Evolutionary conservation across 2,113 vertebrate species (phyloP), one percentile per base, ranked within the genome.

Genomic region (Condylura cristata): DNA sequence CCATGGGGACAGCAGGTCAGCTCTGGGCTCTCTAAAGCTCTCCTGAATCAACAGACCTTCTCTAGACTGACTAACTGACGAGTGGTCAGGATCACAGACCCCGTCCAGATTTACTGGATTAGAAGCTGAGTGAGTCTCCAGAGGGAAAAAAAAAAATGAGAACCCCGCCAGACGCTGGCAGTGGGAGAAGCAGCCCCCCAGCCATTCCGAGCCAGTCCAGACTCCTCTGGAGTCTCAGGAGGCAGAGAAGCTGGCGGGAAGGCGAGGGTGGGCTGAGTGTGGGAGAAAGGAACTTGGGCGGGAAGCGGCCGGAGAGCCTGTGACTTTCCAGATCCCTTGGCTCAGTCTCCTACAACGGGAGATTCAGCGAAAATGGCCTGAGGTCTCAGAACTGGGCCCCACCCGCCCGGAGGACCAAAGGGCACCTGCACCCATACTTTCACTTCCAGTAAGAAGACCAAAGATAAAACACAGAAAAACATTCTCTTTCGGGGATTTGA

Each of bases 321-420:
- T 39, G 82, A 58, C 68, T 95, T 94, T 75, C 44, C 46, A 78
- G 48, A 93, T 58, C 24, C n/a, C 89, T 56, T 48, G n/a, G 79
- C 3, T 81, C 58, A 46, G 44, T 48, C 32, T 58, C 51, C 44
- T 17, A 48, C 32, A 79, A 32, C 0, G 79, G 51, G 22, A 61
- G 76, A 46, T 28, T 18, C 39, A 8, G 30, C 0, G 71, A 65
- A 93, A 85, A 90, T 12, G 17, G 56, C n/a, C 24, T 65, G 86
- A 93, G 9, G 95, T 95, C 96, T 53, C 65, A 61, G 70, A 95
- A 96, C 3, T 51, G 66, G 13, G 46, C 71, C 37, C 56, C 56
- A 91, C 74, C 13, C 60, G 41, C 37, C 65, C 0, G 41, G 34
- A 95, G 24, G n/a, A 26, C 9, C 71, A 39, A 60, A 53, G 34